Percentiles rank a stretch among this genome's conserved stretches.
phyloP scores from a whole-genome alignment of 2,797 vertebrate genomes.

The Falco biarmicus region DNA sequence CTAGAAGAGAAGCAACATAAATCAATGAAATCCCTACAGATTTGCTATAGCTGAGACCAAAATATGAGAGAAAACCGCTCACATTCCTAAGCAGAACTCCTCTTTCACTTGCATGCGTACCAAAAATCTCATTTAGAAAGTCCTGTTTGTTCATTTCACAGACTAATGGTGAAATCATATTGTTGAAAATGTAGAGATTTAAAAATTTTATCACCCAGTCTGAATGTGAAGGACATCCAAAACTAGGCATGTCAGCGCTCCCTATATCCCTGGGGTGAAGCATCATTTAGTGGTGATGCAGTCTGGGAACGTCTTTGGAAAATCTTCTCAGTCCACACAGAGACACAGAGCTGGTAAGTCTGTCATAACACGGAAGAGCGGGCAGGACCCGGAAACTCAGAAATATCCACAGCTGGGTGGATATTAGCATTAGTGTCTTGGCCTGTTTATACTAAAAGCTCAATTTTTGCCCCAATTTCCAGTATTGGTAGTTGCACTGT shows the following conservation, averaged over 20 bases:
- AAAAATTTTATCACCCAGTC: not conserved
- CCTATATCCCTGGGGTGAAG: not conserved
- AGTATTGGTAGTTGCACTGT: not conserved
- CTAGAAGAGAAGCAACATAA: conserved; percentile 21
- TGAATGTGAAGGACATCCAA: not conserved
- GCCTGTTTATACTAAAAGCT: not conserved
- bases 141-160: not conserved
- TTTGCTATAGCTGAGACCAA: conserved; percentile 12
- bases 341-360: not conserved
- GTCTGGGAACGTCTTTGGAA: not conserved
- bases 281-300: not conserved
- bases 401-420: not conserved
- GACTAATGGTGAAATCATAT: not conserved
- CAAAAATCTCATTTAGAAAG: not conserved
- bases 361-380: not conserved
- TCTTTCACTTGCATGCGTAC: not conserved
- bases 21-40: conserved; percentile 27
- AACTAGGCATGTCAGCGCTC: fast-evolving
- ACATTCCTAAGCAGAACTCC: not conserved
- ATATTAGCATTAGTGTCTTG: not conserved
- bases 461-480: not conserved
- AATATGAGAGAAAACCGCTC: not conserved
- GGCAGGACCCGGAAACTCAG: not conserved
- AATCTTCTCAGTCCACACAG: not conserved
- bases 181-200: not conserved